These are phyloP conservation scores for Proales similis DNA, from an alignment of 1,140 invertebrate genomes.

Conservation along the genomic window DNA sequence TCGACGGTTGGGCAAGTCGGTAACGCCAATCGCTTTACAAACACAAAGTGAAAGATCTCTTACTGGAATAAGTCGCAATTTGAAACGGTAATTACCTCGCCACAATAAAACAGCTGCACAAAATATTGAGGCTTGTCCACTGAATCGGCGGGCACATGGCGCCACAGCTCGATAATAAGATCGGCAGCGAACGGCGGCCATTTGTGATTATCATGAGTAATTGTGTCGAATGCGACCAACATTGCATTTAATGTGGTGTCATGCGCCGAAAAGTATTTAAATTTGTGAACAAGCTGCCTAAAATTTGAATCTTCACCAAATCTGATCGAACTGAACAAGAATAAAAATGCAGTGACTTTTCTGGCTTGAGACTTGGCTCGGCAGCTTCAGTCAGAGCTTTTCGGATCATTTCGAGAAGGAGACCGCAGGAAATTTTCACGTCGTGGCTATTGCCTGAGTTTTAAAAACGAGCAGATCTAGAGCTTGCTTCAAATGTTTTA, in stretches of 20 bases:
- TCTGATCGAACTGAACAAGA: constrained; percentile 1
- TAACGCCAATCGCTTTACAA: too few species aligned
- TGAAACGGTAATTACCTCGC: too few species aligned
- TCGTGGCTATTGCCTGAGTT: constrained; percentile 9
- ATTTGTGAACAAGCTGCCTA: too few species aligned
- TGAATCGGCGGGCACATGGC: background rate
- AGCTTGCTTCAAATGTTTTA: background rate
- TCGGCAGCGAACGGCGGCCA: constrained; percentile 1
- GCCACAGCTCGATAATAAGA: constrained; percentile 15
- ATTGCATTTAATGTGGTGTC: constrained; percentile 26
- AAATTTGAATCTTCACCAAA: too few species aligned
- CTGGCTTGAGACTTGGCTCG: background rate
- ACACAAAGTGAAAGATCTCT: too few species aligned
- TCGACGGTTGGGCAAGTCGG: too few species aligned
- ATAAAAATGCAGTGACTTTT: background rate
- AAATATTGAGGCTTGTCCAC: too few species aligned
- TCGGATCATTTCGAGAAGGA: constrained; percentile 14
- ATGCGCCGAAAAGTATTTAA: constrained; percentile 34
- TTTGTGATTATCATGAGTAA: constrained; percentile 4
- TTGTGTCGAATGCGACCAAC: background rate
- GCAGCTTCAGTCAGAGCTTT: background rate
- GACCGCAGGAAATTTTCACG: constrained; percentile 2
- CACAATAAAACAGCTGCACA: too few species aligned
- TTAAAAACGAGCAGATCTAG: background rate
- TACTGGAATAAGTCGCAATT: too few species aligned